Evolutionary conservation across 2,113 vertebrate species (phyloP).

Genomic region (Callospermophilus lateralis): DNA sequence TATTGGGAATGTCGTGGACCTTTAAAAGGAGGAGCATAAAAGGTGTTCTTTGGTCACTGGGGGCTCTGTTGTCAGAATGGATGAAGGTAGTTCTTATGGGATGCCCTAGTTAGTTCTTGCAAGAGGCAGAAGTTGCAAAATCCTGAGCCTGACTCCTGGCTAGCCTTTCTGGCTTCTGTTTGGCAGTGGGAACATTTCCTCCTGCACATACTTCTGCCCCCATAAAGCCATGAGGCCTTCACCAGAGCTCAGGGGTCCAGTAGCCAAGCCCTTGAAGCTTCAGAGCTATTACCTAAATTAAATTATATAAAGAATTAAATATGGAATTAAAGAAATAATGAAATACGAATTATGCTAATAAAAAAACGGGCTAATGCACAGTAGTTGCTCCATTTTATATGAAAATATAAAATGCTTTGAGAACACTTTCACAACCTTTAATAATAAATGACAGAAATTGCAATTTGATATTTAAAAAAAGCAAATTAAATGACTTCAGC

Average conservation of each 20-base stretch:
- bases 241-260: background rate
- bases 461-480: background rate
- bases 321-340: too few species aligned
- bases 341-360: background rate
- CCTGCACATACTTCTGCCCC: background rate
- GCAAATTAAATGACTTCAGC: conserved; percentile 14
- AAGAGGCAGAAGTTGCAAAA: background rate
- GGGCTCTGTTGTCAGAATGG: background rate
- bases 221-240: background rate
- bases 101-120: background rate
- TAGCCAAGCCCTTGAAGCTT: background rate
- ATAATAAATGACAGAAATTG: background rate
- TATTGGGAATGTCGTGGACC: background rate
- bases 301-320: background rate
- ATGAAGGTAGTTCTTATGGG: too few species aligned
- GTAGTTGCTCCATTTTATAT: background rate
- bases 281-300: background rate
- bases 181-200: background rate
- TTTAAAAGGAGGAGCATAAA: background rate
- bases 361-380: background rate
- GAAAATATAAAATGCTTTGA: conserved; percentile 29
- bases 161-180: background rate
- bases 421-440: background rate
- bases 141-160: background rate
- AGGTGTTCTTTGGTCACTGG: background rate